Evolutionary conservation across 2,113 vertebrate genomes (phyloP).

Genomic region (Procavia capensis): DNA sequence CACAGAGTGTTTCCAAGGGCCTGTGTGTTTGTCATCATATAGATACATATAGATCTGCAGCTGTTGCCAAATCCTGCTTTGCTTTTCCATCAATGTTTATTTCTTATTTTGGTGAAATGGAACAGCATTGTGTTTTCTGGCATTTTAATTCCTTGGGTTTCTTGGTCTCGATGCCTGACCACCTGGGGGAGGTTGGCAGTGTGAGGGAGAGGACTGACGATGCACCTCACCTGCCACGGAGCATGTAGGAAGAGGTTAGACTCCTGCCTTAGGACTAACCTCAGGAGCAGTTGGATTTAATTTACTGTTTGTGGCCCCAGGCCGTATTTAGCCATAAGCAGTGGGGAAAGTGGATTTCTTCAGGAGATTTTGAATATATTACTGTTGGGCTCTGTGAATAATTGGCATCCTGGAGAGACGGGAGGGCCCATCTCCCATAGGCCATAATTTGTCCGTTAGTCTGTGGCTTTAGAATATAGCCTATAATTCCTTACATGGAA

Average conservation of each 20-base stretch:
- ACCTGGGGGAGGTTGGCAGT: not conserved
- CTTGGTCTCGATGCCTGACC: not conserved
- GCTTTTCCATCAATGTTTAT: not conserved
- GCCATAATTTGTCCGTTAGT: conserved; percentile 47
- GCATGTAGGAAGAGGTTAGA: not conserved
- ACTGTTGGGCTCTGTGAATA: conserved; percentile 17
- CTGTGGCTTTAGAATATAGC: not conserved
- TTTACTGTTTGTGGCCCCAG: not conserved
- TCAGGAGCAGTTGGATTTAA: too few species aligned
- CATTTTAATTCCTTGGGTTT: not conserved
- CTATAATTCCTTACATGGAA: conserved; percentile 37
- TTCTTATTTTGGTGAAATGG: not conserved
- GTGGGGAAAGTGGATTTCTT: not conserved
- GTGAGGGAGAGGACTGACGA: not conserved
- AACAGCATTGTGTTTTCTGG: not conserved
- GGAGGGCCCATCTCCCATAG: not conserved
- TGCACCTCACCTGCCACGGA: not conserved
- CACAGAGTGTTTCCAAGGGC: not conserved
- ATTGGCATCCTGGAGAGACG: not conserved
- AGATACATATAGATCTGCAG: not conserved
- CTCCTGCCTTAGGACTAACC: not conserved
- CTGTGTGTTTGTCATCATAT: not conserved
- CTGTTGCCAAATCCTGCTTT: not conserved
- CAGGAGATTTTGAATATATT: not conserved
- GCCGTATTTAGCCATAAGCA: not conserved